phyloP scores from a whole-genome alignment of 2,888 invertebrate genomes.

The Nemoura dubitans region DNA sequence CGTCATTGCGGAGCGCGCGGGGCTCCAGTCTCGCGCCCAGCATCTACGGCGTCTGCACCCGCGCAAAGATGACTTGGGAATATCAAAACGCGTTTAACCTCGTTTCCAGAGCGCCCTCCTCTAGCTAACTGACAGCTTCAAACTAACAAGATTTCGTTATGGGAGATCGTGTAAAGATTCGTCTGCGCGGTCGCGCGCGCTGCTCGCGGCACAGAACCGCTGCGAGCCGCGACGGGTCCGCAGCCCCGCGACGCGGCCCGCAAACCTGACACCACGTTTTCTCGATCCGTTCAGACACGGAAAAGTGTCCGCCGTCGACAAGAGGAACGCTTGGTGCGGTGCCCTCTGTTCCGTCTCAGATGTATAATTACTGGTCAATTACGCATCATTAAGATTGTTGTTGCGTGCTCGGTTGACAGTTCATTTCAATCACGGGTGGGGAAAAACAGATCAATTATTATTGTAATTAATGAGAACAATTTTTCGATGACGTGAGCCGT shows the following conservation, averaged over 20 bases:
- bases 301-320: background rate
- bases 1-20: background rate
- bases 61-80: constrained; percentile 27
- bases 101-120: constrained; percentile 7
- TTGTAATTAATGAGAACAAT: constrained; percentile 19
- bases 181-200: background rate
- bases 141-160: constrained; percentile 30
- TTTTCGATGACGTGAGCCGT: constrained; percentile 29
- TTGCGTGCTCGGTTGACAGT: constrained; percentile 36
- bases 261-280: background rate
- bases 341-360: background rate
- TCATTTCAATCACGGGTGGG: constrained; percentile 34
- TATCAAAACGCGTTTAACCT: constrained; percentile 37
- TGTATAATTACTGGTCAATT: constrained; percentile 27
- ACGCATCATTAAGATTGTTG: constrained; percentile 34
- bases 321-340: background rate
- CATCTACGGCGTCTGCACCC: background rate
- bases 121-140: constrained; percentile 29
- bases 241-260: background rate
- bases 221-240: background rate
- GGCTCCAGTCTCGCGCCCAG: too few species aligned
- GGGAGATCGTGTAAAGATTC: constrained; percentile 21
- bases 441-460: constrained; percentile 34
- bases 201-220: background rate
- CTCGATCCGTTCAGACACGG: background rate